Percentiles rank a stretch among this genome's conserved stretches.
Evolutionary conservation across 92 coral and sea anemone species (phyloP).

Genomic region (Zoanthus sansibaricus): DNA sequence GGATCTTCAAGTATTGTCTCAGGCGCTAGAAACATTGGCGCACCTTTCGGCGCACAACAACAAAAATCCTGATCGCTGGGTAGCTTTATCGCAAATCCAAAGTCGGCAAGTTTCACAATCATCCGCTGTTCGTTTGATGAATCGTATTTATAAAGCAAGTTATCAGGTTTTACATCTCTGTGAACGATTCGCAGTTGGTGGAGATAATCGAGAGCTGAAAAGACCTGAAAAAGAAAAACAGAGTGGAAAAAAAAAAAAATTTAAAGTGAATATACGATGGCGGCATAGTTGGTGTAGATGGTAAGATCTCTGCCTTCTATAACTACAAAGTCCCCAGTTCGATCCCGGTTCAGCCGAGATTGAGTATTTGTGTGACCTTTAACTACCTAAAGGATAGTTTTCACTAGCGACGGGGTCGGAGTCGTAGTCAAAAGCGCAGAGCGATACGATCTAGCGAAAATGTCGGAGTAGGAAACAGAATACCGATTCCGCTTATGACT

Average conservation of each 20-base stretch:
- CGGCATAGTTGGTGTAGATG: too few species aligned
- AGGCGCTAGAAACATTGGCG: constrained; percentile 97
- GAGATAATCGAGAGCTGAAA: constrained; percentile 82
- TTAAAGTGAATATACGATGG: not conserved
- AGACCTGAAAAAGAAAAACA: constrained; percentile 57
- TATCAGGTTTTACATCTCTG: constrained; percentile 95
- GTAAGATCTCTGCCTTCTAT: too few species aligned
- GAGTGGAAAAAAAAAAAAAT: not conserved
- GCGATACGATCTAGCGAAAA: too few species aligned
- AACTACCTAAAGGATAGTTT: too few species aligned
- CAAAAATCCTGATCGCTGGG: constrained; percentile 75
- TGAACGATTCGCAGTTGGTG: constrained; percentile 85
- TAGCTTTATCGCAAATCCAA: constrained; percentile 83
- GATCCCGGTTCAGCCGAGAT: too few species aligned
- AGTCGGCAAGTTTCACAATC: constrained; percentile 86
- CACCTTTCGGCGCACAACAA: constrained; percentile 81
- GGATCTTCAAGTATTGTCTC: constrained; percentile 90
- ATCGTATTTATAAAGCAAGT: constrained; percentile 74
- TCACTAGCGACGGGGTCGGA: too few species aligned
- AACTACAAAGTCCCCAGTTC: too few species aligned
- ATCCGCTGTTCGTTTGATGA: constrained; percentile 50
- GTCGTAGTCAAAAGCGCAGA: too few species aligned
- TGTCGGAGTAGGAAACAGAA: too few species aligned
- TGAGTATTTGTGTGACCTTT: too few species aligned
- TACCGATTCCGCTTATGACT: too few species aligned